phyloP scores from a whole-genome alignment of 2,113 vertebrate species.

The Callipepla squamata region DNA sequence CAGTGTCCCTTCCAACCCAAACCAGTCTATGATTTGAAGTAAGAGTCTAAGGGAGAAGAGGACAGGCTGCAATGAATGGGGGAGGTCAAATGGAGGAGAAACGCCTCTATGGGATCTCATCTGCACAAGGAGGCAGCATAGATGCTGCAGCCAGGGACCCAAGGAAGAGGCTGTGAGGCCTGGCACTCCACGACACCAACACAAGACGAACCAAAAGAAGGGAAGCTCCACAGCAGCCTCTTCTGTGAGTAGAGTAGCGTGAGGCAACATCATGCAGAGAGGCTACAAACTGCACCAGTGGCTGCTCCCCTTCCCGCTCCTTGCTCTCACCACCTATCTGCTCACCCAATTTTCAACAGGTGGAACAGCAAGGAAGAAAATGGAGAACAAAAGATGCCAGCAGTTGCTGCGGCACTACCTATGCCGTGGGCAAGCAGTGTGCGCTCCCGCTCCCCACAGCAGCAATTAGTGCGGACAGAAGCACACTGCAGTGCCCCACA shows the following conservation, averaged over 20 bases:
- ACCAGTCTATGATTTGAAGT: neutral
- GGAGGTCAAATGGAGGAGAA: neutral
- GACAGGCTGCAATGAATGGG: neutral
- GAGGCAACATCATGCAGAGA: neutral
- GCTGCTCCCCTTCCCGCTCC: neutral
- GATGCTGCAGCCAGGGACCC: neutral
- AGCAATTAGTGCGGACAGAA: neutral
- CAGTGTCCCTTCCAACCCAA: neutral
- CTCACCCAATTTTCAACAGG: neutral
- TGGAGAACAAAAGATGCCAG: neutral
- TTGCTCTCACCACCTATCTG: neutral
- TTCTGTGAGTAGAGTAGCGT: neutral
- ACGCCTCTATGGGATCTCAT: neutral
- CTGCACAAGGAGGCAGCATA: neutral
- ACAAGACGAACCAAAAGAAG: neutral
- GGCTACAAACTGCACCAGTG: neutral
- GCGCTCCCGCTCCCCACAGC: neutral
- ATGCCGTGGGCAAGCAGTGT: neutral
- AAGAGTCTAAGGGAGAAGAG: neutral
- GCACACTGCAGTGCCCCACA: accelerated
- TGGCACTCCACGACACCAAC: neutral
- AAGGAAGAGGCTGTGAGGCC: neutral
- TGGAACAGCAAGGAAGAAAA: neutral
- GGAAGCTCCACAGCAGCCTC: neutral
- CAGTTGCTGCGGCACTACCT: neutral